Conservation (phyloP, 2,113 vertebrate genomes). For the Gavialis gangeticus region DNA sequence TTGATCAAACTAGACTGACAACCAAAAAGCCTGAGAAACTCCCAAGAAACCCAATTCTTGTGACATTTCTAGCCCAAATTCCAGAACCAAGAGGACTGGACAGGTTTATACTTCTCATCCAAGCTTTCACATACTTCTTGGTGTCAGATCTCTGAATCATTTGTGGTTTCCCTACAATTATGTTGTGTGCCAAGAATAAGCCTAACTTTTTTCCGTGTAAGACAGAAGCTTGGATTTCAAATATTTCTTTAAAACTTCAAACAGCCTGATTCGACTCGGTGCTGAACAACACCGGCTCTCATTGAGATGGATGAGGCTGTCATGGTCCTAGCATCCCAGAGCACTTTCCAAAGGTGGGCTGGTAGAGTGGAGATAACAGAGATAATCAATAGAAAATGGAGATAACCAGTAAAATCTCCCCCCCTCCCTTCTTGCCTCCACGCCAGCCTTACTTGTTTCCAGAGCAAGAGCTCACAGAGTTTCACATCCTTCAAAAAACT, state of each 20-base stretch:
- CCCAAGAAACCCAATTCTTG: not conserved
- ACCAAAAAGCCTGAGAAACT: not conserved
- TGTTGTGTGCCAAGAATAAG: fast-evolving
- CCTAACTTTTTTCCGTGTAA: not conserved
- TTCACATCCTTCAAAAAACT: too few relatives aligned
- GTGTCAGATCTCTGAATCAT: not conserved
- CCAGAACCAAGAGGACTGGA: not conserved
- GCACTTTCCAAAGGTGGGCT: not conserved
- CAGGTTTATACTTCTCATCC: not conserved
- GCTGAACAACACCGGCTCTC: not conserved
- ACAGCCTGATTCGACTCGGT: not conserved
- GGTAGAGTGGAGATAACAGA: too few relatives aligned
- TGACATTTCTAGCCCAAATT: not conserved
- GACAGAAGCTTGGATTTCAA: not conserved
- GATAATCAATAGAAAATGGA: too few relatives aligned
- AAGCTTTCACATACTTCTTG: not conserved
- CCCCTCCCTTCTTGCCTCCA: too few relatives aligned
- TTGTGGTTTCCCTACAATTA: not conserved
- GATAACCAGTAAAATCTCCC: too few relatives aligned
- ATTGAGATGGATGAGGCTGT: not conserved
- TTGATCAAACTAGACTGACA: not conserved
- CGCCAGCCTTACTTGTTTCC: too few relatives aligned
- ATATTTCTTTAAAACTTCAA: not conserved
- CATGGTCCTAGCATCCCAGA: not conserved
- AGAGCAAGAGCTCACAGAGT: too few relatives aligned